Evolutionary conservation across 1,140 invertebrate genomes (phyloP).

Genomic region (Nephila pilipes): DNA sequence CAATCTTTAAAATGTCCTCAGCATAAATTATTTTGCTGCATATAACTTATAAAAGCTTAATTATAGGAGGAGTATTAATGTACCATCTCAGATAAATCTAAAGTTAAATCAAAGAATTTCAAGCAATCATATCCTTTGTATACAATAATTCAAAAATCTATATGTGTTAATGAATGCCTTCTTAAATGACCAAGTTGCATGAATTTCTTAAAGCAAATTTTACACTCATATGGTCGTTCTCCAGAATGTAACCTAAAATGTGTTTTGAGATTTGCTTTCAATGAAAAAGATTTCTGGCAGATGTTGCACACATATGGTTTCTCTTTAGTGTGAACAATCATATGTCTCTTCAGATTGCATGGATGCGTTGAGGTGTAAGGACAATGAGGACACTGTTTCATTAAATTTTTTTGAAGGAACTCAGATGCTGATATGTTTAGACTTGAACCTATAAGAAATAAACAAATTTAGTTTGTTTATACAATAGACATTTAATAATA

Average conservation of each 20-base stretch:
- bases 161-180: constrained; percentile 75
- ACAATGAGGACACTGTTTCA: background rate
- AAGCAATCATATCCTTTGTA: too few relatives aligned
- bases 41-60: too few relatives aligned
- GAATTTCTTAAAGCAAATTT: constrained; percentile 68
- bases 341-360: background rate
- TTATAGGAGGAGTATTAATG: too few relatives aligned
- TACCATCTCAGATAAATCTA: too few relatives aligned
- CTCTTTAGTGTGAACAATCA: constrained; percentile 57
- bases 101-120: too few relatives aligned
- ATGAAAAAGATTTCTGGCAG: constrained; percentile 78
- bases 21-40: too few relatives aligned
- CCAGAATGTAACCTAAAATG: background rate
- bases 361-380: background rate
- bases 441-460: background rate
- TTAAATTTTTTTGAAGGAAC: background rate
- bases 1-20: too few relatives aligned
- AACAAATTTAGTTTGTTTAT: too few relatives aligned
- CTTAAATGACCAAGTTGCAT: constrained; percentile 82
- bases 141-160: too few relatives aligned
- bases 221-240: constrained; percentile 18
- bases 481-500: too few relatives aligned
- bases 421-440: background rate
- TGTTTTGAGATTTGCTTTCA: constrained; percentile 51
- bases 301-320: constrained; percentile 78